phyloP scores from a whole-genome alignment of 2,888 invertebrate species.

The Rotaria macrura region DNA sequence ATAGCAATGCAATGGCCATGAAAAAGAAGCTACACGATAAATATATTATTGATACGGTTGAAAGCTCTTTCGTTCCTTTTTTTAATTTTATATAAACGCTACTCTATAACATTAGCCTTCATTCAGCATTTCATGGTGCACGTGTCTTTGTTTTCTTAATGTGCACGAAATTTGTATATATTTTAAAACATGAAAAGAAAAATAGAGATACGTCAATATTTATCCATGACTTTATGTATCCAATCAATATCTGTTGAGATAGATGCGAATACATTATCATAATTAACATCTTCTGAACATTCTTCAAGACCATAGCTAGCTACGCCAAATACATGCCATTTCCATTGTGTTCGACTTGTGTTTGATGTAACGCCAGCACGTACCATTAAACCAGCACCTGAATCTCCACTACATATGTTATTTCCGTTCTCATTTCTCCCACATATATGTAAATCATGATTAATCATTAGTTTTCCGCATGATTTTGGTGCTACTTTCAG shows the following conservation, averaged over 20 bases:
- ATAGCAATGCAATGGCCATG: not conserved
- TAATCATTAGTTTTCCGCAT: not conserved
- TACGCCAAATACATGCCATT: slow-evolving; percentile 19
- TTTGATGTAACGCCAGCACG: not conserved
- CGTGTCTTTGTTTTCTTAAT: not conserved
- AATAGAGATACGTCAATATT: not conserved
- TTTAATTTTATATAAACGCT: not conserved
- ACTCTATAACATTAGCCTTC: not conserved
- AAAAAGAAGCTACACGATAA: not conserved
- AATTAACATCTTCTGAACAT: not conserved
- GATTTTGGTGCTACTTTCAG: not conserved
- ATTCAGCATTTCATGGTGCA: not conserved
- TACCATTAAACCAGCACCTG: not conserved
- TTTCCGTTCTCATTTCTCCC: not conserved
- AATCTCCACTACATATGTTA: slow-evolving; percentile 17
- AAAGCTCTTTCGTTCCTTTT: not conserved
- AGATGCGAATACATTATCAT: slow-evolving; percentile 9
- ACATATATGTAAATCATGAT: not conserved
- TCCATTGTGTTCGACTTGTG: not conserved
- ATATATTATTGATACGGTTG: not conserved
- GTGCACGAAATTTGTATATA: not conserved
- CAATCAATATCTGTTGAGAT: slow-evolving; percentile 8
- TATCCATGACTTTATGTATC: not conserved
- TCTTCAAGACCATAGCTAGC: not conserved
- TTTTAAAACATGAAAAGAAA: not conserved